Evolutionary conservation across 2,888 invertebrate genomes (phyloP).

Genomic region (Pterostichus niger): DNA sequence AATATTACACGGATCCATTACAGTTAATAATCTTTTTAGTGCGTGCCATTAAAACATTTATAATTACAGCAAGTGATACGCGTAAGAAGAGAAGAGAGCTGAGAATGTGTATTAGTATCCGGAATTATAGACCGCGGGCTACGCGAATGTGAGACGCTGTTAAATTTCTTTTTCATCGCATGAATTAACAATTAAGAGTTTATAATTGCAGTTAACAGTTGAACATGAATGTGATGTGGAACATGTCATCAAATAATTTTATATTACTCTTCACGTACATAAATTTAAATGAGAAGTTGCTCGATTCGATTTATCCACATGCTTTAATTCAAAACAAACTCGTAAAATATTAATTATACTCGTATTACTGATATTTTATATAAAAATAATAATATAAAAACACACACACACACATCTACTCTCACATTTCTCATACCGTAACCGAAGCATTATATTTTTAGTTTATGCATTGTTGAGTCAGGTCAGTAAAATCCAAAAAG

Average conservation of each 20-base stretch:
- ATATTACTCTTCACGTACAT: constrained; percentile 12
- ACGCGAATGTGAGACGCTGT: not conserved
- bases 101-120: constrained; percentile 2
- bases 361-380: too few species aligned
- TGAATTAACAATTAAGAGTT: constrained; percentile 45
- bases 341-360: not conserved
- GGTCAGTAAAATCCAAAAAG: too few species aligned
- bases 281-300: constrained; percentile 28
- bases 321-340: constrained; percentile 19
- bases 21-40: constrained; percentile 65
- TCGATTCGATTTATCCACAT: not conserved
- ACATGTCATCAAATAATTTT: constrained; percentile 16
- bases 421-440: too few species aligned
- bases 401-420: too few species aligned
- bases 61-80: constrained; percentile 60
- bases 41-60: constrained; percentile 59
- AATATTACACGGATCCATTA: constrained; percentile 59
- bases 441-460: too few species aligned
- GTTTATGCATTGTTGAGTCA: too few species aligned
- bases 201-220: constrained; percentile 24
- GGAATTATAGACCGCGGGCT: constrained; percentile 14
- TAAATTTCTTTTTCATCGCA: constrained; percentile 8
- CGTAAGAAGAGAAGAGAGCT: not conserved
- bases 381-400: too few species aligned
- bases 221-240: not conserved